Conservation (phyloP, 2,113 vertebrate species). For the Nycticebus coucang region DNA sequence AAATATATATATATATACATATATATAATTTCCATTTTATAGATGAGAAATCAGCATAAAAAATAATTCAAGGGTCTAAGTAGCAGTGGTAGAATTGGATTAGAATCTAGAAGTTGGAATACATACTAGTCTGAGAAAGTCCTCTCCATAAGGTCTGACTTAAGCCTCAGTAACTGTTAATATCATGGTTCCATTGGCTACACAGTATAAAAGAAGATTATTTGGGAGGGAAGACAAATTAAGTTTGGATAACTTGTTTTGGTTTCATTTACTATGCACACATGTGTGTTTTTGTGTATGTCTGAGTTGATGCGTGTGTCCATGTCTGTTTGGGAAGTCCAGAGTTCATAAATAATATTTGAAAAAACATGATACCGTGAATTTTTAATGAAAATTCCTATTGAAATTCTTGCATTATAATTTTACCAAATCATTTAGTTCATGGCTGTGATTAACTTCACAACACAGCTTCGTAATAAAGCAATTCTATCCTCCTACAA, state of each 20-base stretch:
- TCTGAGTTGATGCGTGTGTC: not conserved
- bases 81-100: too few species aligned
- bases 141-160: not conserved
- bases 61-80: not conserved
- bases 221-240: not conserved
- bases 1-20: too few species aligned
- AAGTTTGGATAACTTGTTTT: not conserved
- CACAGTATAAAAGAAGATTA: not conserved
- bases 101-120: not conserved
- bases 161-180: not conserved
- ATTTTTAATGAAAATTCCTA: not conserved
- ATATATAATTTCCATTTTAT: not conserved
- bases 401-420: not conserved
- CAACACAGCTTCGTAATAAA: not conserved
- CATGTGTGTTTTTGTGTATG: fast-evolving
- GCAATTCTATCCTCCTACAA: not conserved
- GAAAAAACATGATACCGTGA: not conserved
- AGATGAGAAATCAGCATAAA: not conserved
- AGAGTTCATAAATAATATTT: not conserved
- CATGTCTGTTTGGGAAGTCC: not conserved
- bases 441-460: not conserved
- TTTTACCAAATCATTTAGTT: not conserved
- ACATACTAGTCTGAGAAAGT: not conserved
- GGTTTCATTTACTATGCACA: not conserved
- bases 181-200: not conserved